Percentiles rank a stretch among this genome's conserved stretches.
These are phyloP conservation scores for Mastomys coucha DNA, from an alignment of 2,113 vertebrate genomes.

Conservation along the genomic window DNA sequence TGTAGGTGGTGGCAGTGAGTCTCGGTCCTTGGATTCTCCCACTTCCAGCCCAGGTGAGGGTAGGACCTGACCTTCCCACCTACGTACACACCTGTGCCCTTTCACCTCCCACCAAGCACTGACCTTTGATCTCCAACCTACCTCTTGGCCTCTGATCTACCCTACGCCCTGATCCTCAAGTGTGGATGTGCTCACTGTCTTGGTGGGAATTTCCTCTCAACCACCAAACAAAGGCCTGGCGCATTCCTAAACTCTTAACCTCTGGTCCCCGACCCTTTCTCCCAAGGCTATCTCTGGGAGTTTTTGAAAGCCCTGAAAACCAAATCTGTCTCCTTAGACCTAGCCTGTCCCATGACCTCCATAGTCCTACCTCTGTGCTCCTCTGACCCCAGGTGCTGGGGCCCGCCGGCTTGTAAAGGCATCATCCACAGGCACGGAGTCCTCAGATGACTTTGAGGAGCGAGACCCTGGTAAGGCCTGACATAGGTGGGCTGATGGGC, in stretches of 20 bases:
- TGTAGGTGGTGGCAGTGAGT: slow-evolving; percentile 90
- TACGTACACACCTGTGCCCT: not conserved
- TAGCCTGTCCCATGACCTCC: not conserved
- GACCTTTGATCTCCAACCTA: not conserved
- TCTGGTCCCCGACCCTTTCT: not conserved
- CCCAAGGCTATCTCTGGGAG: not conserved
- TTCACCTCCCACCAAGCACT: not conserved
- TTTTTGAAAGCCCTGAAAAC: slow-evolving; percentile 32
- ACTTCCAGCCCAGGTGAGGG: slow-evolving; percentile 92
- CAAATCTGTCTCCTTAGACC: slow-evolving; percentile 6
- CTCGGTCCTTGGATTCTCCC: slow-evolving; percentile 86
- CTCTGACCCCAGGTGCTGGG: slow-evolving; percentile 73
- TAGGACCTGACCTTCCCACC: not conserved
- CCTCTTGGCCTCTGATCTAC: not conserved
- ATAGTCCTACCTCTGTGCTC: not conserved
- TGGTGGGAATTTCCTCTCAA: not conserved
- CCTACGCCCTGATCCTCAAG: not conserved
- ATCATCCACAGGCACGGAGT: slow-evolving; percentile 88
- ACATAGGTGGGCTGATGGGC: not conserved
- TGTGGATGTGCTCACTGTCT: not conserved
- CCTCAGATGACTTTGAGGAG: slow-evolving; percentile 94
- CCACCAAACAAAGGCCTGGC: not conserved
- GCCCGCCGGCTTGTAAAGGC: slow-evolving; percentile 87
- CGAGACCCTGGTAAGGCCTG: slow-evolving; percentile 85
- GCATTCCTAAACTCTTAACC: not conserved